phyloP scores from a whole-genome alignment of 2,888 invertebrate species.

The Drosophila paranaensis region DNA sequence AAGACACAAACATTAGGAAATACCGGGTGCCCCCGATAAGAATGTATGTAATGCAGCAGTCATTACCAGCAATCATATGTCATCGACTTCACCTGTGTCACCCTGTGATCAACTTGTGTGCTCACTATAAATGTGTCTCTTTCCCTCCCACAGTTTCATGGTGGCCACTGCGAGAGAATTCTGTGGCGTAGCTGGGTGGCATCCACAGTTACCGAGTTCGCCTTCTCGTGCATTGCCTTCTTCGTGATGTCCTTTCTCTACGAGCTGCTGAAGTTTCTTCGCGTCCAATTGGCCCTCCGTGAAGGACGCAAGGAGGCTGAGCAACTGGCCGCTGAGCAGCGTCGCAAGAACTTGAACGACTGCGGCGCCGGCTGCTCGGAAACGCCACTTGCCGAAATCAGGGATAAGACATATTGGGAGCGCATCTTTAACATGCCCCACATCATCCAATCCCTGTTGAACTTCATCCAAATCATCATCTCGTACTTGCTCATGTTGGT shows the following conservation, averaged over 20 bases:
- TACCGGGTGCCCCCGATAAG: conserved; percentile 42
- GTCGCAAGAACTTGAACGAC: conserved; percentile 50
- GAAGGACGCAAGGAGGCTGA: conserved; percentile 65
- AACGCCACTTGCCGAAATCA: conserved; percentile 63
- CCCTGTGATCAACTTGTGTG: conserved; percentile 7
- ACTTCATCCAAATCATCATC: conserved; percentile 81
- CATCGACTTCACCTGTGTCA: conserved; percentile 10
- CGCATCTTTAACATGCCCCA: conserved; percentile 75
- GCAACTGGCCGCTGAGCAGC: conserved; percentile 60
- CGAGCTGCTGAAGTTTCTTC: conserved; percentile 96
- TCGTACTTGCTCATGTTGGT: conserved; percentile 84
- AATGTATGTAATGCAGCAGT: neutral
- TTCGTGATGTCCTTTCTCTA: conserved; percentile 96
- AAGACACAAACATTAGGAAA: conserved; percentile 19
- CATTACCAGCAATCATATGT: neutral
- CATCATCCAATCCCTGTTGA: conserved; percentile 78
- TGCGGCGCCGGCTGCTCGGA: conserved; percentile 60
- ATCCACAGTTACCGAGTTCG: conserved; percentile 89
- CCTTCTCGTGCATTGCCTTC: conserved; percentile 95
- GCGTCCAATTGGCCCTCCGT: conserved; percentile 84
- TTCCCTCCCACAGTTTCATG: conserved; percentile 89
- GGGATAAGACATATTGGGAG: conserved; percentile 60
- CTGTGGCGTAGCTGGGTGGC: conserved; percentile 93
- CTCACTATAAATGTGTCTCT: conserved; percentile 10
- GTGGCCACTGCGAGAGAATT: conserved; percentile 90